These are phyloP conservation scores for Dipodomys ordii DNA, from an alignment of 2,113 vertebrate species.

Conservation along the genomic window DNA sequence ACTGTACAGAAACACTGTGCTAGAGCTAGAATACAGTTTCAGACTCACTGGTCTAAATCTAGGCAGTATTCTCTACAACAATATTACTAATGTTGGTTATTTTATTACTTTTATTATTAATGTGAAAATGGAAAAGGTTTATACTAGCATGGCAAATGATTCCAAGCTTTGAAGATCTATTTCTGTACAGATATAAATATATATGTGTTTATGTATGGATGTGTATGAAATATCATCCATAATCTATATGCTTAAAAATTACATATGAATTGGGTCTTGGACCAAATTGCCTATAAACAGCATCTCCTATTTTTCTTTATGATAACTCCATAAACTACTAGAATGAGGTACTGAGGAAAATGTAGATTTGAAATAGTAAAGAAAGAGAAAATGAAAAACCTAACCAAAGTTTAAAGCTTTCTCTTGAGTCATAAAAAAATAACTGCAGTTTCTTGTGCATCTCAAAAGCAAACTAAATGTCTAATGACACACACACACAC, in stretches of 20 bases:
- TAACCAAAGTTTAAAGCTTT: slow-evolving; percentile 36
- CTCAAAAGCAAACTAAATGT: neutral
- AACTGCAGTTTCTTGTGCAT: neutral
- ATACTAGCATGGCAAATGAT: neutral
- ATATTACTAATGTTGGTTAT: neutral
- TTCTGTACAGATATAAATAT: neutral
- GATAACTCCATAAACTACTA: slow-evolving; percentile 29
- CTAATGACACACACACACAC: no score
- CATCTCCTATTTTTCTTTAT: slow-evolving; percentile 39
- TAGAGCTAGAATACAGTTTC: neutral
- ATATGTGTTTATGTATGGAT: neutral
- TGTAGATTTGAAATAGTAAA: slow-evolving; percentile 60
- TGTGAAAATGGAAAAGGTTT: neutral
- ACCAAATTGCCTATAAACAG: slow-evolving; percentile 20
- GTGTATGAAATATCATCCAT: neutral
- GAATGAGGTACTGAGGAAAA: slow-evolving; percentile 16
- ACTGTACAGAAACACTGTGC: neutral
- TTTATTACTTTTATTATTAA: neutral
- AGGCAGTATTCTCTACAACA: neutral
- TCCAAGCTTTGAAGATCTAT: neutral
- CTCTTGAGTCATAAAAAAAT: slow-evolving; percentile 39
- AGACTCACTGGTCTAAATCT: neutral
- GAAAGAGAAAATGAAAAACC: slow-evolving; percentile 47
- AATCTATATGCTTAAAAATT: neutral
- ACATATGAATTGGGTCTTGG: neutral